phyloP scores from a whole-genome alignment of 2,888 invertebrate genomes.

The Phyllotreta cruciferae region DNA sequence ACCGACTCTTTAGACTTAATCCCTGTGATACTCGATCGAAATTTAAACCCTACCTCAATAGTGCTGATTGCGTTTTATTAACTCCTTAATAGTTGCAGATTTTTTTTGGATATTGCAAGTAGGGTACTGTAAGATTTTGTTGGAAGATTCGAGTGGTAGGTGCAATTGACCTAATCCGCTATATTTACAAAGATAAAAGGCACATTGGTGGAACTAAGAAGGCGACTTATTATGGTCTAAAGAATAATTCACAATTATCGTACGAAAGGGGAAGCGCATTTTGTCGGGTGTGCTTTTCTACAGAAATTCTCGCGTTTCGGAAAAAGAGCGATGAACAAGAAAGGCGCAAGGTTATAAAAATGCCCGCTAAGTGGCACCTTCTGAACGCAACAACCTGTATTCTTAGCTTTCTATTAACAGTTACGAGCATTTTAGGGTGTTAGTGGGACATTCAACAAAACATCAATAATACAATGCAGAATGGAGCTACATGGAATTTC shows the following conservation, averaged over 20 bases:
- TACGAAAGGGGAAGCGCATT: conserved; percentile 14
- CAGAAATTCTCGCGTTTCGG: too few relatives aligned
- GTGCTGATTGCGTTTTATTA: neutral
- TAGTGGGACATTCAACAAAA: conserved; percentile 23
- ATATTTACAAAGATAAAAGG: conserved; percentile 18
- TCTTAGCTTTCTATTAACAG: conserved; percentile 23
- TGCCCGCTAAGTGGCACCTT: conserved; percentile 17
- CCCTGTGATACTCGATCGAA: too few relatives aligned
- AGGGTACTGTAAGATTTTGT: neutral
- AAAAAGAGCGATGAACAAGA: conserved; percentile 13
- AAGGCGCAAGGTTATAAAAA: conserved; percentile 22
- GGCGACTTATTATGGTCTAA: conserved; percentile 16
- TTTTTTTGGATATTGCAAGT: neutral
- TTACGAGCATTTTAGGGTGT: conserved; percentile 24
- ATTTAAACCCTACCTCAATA: too few relatives aligned
- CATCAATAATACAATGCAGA: conserved; percentile 13
- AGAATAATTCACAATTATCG: conserved; percentile 18
- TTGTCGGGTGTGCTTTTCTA: too few relatives aligned
- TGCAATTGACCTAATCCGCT: too few relatives aligned
- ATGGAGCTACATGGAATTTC: conserved; percentile 8
- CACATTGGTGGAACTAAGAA: conserved; percentile 37
- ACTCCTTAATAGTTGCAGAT: neutral
- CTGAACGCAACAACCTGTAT: conserved; percentile 17
- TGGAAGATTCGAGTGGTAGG: too few relatives aligned
- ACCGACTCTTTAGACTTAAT: neutral